These are phyloP conservation scores for Poeciliopsis turrubarensis DNA, from an alignment of 2,113 vertebrate genomes.

Conservation along the genomic window DNA sequence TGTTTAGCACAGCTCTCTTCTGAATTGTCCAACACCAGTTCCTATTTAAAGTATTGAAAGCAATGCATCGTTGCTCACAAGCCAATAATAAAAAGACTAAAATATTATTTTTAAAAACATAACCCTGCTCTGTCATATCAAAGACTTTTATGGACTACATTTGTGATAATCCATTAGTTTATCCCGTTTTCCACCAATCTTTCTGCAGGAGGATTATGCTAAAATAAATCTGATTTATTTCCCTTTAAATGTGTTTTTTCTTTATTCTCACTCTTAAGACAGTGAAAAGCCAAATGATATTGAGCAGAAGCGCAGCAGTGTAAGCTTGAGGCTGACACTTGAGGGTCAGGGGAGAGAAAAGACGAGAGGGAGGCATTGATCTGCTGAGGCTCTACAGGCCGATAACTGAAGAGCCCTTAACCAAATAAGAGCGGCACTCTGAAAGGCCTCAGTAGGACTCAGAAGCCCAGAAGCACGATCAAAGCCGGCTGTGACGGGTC, in stretches of 20 bases:
- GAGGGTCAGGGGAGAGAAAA: constrained; percentile 5
- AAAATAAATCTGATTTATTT: no score
- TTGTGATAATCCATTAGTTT: background rate
- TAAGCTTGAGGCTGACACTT: constrained; percentile 24
- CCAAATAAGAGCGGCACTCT: constrained; percentile 55
- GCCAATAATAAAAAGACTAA: background rate
- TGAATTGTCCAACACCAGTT: background rate
- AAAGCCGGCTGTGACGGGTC: constrained; percentile 57
- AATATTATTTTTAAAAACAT: background rate
- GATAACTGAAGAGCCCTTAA: constrained; percentile 62
- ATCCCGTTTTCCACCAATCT: background rate
- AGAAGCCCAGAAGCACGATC: constrained; percentile 42
- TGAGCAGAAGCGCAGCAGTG: constrained; percentile 45
- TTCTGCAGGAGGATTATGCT: no score
- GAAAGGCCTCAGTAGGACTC: constrained; percentile 49
- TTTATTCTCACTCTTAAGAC: constrained; percentile 31
- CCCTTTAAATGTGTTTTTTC: background rate
- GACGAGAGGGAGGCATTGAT: constrained; percentile 40
- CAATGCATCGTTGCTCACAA: background rate
- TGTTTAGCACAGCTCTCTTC: background rate
- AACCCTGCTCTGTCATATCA: background rate
- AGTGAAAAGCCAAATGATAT: constrained; percentile 44
- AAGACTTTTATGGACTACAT: no score
- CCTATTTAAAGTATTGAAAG: background rate
- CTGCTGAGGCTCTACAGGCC: constrained; percentile 50